phyloP scores from a whole-genome alignment of 1,140 invertebrate species.

The Acromyrmex heyeri region DNA sequence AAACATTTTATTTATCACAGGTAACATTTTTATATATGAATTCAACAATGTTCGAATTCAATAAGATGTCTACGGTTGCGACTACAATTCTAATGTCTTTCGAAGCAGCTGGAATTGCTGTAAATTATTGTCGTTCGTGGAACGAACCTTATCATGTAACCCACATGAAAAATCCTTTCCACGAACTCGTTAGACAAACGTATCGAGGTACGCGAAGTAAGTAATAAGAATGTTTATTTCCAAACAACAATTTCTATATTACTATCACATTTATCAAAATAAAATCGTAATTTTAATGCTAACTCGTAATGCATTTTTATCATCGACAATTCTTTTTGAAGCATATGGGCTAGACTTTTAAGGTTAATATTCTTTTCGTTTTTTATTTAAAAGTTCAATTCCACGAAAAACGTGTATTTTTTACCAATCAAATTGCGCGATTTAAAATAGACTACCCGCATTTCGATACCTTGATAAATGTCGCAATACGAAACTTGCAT shows the following conservation, averaged over 20 bases:
- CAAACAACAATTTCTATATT: not conserved
- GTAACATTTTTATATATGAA: constrained; percentile 92
- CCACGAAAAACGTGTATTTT: not conserved
- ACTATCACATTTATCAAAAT: not conserved
- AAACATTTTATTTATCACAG: constrained; percentile 80
- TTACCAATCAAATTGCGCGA: constrained; percentile 1
- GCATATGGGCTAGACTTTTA: not conserved
- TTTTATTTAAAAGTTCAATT: not conserved
- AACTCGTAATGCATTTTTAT: not conserved
- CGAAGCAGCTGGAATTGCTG: constrained; percentile 89
- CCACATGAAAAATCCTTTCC: constrained; percentile 93
- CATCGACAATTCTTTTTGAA: not conserved
- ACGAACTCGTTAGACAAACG: constrained; percentile 92
- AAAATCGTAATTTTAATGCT: not conserved
- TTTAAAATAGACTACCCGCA: constrained; percentile 68
- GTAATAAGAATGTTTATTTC: constrained; percentile 79
- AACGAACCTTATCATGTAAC: constrained; percentile 90
- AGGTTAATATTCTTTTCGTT: not conserved
- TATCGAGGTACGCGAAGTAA: constrained; percentile 93
- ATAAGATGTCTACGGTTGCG: constrained; percentile 88
- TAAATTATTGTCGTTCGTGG: constrained; percentile 90
- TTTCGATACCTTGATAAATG: constrained; percentile 33
- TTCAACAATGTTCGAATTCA: constrained; percentile 90
- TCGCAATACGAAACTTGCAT: not conserved
- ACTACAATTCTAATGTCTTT: constrained; percentile 91